A percentile compares a stretch with the other conserved stretches of the same genome.
These are phyloP conservation scores for Lynx canadensis DNA, from an alignment of 2,113 vertebrate genomes.

Conservation along the genomic window DNA sequence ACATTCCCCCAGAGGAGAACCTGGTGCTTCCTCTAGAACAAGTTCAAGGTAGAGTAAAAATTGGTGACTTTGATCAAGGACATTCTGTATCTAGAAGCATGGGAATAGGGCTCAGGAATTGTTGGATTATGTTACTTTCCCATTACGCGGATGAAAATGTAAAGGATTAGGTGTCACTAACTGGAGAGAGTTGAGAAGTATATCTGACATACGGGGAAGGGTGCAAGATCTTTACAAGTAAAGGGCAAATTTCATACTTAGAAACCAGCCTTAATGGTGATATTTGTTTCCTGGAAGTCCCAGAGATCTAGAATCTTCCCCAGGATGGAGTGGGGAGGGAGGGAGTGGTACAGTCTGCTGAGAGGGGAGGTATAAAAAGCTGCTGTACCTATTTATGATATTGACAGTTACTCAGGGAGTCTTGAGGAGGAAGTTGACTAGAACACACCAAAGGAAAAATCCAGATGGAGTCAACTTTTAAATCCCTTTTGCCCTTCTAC, in stretches of 20 bases:
- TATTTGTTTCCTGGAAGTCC: neutral
- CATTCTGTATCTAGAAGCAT: slow-evolving; percentile 9
- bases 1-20: slow-evolving; percentile 94
- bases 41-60: slow-evolving; percentile 90
- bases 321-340: fast-evolving
- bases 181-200: neutral
- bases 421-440: neutral
- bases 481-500: neutral
- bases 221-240: neutral
- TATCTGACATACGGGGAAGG: neutral
- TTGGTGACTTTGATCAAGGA: neutral
- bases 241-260: neutral
- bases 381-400: neutral
- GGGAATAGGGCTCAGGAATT: neutral
- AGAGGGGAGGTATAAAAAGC: neutral
- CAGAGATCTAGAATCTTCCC: neutral
- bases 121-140: neutral
- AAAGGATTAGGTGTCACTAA: neutral
- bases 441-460: slow-evolving; percentile 36
- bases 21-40: slow-evolving; percentile 90
- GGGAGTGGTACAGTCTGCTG: neutral
- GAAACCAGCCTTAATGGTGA: neutral
- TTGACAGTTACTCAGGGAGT: neutral
- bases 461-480: neutral
- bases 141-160: neutral